Conservation (phyloP, 2,888 invertebrate species). For the Andrena fulva region DNA sequence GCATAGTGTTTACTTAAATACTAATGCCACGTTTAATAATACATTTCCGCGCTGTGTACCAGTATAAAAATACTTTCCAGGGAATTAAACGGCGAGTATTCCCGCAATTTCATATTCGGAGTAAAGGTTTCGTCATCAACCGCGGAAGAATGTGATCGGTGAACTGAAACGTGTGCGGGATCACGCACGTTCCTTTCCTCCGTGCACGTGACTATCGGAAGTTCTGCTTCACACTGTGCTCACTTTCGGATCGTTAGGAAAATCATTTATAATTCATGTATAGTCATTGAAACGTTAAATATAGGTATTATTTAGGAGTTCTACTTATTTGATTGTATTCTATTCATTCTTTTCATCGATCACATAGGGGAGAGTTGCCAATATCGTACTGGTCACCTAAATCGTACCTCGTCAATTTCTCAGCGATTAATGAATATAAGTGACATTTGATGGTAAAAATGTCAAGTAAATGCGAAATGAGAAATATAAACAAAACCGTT, state of each 20-base stretch:
- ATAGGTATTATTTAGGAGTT: not conserved
- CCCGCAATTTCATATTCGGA: conserved; percentile 10
- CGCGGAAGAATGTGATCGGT: conserved; percentile 34
- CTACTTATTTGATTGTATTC: not conserved
- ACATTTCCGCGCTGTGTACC: not conserved
- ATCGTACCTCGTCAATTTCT: too few species aligned
- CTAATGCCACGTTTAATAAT: not conserved
- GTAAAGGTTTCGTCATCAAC: conserved; percentile 38
- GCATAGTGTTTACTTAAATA: not conserved
- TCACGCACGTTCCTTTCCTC: conserved; percentile 32
- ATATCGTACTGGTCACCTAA: too few species aligned
- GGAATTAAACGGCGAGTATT: not conserved
- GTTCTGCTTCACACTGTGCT: not conserved
- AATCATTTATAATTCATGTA: too few species aligned
- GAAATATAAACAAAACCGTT: too few species aligned
- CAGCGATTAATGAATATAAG: too few species aligned
- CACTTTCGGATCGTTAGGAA: too few species aligned
- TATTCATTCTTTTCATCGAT: not conserved
- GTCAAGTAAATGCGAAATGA: too few species aligned
- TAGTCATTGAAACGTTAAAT: too few species aligned
- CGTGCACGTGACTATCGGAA: not conserved
- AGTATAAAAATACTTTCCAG: not conserved
- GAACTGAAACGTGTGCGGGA: conserved; percentile 41
- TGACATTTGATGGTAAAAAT: too few species aligned
- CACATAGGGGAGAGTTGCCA: too few species aligned